Evolutionary conservation across 2,797 vertebrate genomes (phyloP), one percentile per base, ranked within the genome.

Genomic region (Fringilla coelebs): DNA sequence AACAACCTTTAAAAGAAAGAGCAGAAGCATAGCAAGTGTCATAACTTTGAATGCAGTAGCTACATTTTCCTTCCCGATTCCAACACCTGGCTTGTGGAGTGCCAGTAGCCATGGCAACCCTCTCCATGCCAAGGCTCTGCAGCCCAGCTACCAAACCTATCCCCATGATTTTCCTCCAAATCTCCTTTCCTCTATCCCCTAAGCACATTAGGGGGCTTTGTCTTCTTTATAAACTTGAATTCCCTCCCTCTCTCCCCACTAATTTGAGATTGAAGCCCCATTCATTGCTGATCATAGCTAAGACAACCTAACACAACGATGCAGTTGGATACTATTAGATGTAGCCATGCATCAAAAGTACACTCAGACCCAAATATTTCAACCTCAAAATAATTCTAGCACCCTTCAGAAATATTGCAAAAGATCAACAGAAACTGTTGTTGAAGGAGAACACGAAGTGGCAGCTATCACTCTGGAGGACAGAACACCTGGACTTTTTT

Each of bases 101-200:
- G 48, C 92, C 92, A 89, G 96, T 92, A 94, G 88, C 81, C 93
- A 96, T 91, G 48, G 93, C 91, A 97, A 94, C 96, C 67, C 3
- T 9, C 51, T 61, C 48, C 5, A 0, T 62, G 74, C 93, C 93
- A 82, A 62, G 83, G 83, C 66, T 86, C 65, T 86, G 74, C 66
- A 71, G 74, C 74, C 84, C 74, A 41, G 72, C 41, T n/a, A 58
- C 91, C 78, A 60, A 80, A 75, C 31, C 74, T 7, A 34, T 9
- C 81, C 29, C 65, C 38, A 5, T 0, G 1, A 16, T 19, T 38
- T 40, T 21, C 40, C 61, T 79, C 55, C 61, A 34, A n/a, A 81
- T 11, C 51, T 25, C 41, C 67, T 63, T 32, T 40, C 25, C 41
- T 72, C 54, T 36, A 8, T 12, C 48, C 74, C 45, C 31, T 24